Evolutionary conservation across 2,888 invertebrate species (phyloP), one percentile per base, ranked within the genome.

Genomic region (Drosophila melanocephala): DNA sequence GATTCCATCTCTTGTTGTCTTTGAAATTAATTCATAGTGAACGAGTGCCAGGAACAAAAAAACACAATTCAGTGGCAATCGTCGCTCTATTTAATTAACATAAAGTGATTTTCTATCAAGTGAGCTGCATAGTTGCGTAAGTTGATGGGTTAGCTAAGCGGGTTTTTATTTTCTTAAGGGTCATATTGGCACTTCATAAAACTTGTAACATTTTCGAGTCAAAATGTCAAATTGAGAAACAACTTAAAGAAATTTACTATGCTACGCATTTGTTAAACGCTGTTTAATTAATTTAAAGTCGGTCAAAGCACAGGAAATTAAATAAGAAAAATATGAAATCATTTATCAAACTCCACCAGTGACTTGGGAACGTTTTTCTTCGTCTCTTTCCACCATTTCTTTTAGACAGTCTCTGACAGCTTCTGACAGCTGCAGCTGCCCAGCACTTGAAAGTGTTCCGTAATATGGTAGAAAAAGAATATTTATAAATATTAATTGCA

Each of bases 331-430:
- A 69, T 32, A 66, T 57, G 57, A 66, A 68, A 61, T 51, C 71
- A 86, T 87, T 86, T 73, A 81, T 86, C 81, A 90, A 81, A 79
- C 79, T 81, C 64, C 72, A 57, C 70, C 76, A 65, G 62, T 44
- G 74, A 69, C 30, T 59, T 51, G 44, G 5, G 55, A 53, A 30
- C 42, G 22, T 50, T 33, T 60, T 47, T 35, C n/a, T 30, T 33
- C 44, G n/a, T 22, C 50, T 22, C 35, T 22, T 14, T 10, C 56
- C 51, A 28, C 44, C 7, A 10, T 32, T 52, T 69, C 47, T 44
- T 30, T 70, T n/a, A 35, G 42, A 57, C 51, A 56, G 22, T 76
- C 53, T 70, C 26, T 42, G 42, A 57, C 51, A 56, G 28, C 67
- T 55, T 73, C 66, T 73, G 79, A 60, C 75, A 75, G 83, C 68